phyloP scores from a whole-genome alignment of 2,113 vertebrate genomes.

The Piprites chloris region DNA sequence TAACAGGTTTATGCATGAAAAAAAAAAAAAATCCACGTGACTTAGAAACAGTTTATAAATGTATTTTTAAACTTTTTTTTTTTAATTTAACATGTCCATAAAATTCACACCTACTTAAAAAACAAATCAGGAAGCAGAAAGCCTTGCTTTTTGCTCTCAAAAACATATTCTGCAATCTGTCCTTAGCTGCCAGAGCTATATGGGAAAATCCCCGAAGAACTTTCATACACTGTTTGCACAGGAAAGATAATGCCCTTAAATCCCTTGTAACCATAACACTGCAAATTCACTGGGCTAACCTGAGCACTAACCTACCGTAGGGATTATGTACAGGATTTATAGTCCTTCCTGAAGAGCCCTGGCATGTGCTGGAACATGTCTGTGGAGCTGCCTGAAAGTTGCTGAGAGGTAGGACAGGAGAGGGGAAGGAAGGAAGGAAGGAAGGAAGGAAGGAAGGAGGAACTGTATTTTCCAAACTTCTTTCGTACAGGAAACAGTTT shows the following conservation, averaged over 20 bases:
- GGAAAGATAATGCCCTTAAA: conserved; percentile 52
- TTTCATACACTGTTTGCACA: conserved; percentile 1
- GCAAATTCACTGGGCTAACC: conserved; percentile 28
- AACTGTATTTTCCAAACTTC: conserved; percentile 12
- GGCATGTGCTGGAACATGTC: conserved; percentile 37
- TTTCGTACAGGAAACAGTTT: conserved; percentile 17
- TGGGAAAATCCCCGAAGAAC: conserved; percentile 12
- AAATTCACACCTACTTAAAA: not conserved
- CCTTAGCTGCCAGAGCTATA: not conserved
- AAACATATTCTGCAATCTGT: not conserved
- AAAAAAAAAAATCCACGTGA: not conserved
- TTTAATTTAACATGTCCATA: not conserved
- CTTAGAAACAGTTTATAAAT: not conserved
- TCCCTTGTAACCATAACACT: conserved; percentile 43
- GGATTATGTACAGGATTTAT: conserved; percentile 10
- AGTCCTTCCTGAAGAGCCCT: not conserved
- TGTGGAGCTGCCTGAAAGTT: not conserved
- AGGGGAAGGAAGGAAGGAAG: not conserved
- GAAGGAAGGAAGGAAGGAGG: not conserved
- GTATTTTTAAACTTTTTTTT: not conserved
- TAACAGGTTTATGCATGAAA: not conserved
- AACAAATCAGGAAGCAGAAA: not conserved
- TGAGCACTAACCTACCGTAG: conserved; percentile 10
- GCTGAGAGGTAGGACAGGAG: not conserved
- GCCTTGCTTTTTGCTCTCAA: not conserved